Percentiles rank a stretch among this genome's conserved stretches.
phyloP scores from a whole-genome alignment of 1,140 invertebrate species.

The Drosophila virilis region DNA sequence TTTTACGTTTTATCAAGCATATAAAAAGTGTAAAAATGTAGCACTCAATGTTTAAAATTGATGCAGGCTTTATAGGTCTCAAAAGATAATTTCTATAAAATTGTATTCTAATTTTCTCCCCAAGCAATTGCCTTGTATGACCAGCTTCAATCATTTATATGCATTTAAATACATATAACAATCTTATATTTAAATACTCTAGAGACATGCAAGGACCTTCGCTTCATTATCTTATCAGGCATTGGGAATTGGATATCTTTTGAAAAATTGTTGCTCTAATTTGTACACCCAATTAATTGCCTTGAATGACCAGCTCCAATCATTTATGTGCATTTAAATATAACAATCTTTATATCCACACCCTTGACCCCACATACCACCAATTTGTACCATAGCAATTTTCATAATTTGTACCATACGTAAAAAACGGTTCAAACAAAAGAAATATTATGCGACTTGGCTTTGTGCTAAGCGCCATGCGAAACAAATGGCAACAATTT shows the following conservation, averaged over 20 bases:
- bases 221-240: too few relatives aligned
- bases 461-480: slow-evolving; percentile 56
- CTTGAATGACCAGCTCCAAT: not conserved
- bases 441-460: slow-evolving; percentile 64
- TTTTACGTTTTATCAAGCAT: not conserved
- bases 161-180: slow-evolving; percentile 19
- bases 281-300: not conserved
- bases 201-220: too few relatives aligned
- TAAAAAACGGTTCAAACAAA: slow-evolving; percentile 62
- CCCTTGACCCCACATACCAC: slow-evolving; percentile 4
- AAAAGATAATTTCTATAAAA: not conserved
- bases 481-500: slow-evolving; percentile 78
- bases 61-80: too few relatives aligned
- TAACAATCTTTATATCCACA: slow-evolving; percentile 14
- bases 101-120: not conserved
- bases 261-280: not conserved
- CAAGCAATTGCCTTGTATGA: not conserved
- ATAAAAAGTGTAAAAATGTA: too few relatives aligned
- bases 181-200: not conserved
- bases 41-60: too few relatives aligned
- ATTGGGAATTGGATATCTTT: not conserved
- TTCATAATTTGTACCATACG: slow-evolving; percentile 71
- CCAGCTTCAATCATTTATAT: not conserved
- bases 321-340: slow-evolving; percentile 16
- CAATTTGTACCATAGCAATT: slow-evolving; percentile 51